Base-by-base conservation (phyloP, 2,888 invertebrate species). In the Campoplex capitator region DNA sequence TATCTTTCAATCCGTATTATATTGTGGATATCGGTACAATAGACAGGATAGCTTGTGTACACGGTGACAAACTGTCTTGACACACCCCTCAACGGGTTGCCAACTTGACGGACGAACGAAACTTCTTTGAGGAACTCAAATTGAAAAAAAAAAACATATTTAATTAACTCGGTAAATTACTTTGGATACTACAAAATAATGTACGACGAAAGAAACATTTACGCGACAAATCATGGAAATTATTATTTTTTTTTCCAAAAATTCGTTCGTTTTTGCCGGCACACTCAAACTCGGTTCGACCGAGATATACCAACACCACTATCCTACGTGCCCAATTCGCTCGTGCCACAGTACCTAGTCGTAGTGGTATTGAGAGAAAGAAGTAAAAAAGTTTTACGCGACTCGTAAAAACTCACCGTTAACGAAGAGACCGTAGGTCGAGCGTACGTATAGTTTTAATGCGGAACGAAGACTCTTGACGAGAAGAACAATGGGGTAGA, bases 21-120 rank as follows among this genome's bases (percentile, higher is more conserved):
- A 76, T 45, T 48, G 51, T 11, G 48, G 11, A 16, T 48, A 65
- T 76, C 28, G 32, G 35, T 54, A 45, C 51, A 28, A 65, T 68
- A 58, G 48, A 77, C 9, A 58, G 18, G n/a, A 58, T 28, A 13
- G 75, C 56, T 42, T 75, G 82, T 82, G 75, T 82, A 82, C 82
- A 75, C 42, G 58, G 45, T 71, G 79, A 79, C 74, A 48, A 75
- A 84, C 48, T 51, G 67, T 51, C 76, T 80, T 86, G 86, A 86
- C 86, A 86, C 86, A 86, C 86, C 86, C 86, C 86, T 83, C 80
- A 42, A 80, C 58, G 84, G 84, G 71, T 83, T 78, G 54, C 83
- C 73, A 73, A 77, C 77, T 83, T 83, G 71, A 77, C 84, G 78
- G 65, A 13, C 45, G 16, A 68, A 65, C 65, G 74, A 45, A 38